Base-by-base conservation (phyloP, 2,888 invertebrate species). In the Aphodius sticticus region DNA sequence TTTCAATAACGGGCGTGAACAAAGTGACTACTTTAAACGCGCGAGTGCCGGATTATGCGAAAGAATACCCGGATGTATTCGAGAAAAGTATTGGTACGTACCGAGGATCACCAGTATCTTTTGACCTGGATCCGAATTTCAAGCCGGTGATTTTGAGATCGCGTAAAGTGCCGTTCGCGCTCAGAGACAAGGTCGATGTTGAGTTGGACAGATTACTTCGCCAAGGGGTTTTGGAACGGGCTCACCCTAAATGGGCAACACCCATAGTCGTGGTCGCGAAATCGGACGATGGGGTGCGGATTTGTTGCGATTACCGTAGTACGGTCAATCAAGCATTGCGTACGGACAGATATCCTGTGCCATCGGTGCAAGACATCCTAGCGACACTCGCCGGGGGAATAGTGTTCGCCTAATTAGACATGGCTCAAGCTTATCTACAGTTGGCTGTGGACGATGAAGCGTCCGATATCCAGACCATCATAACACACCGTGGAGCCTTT, bases 371-470 rank as follows among this genome's bases (percentile, higher is more conserved):
- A 15, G 37, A 37, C 15, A 37, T 76, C 3, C 38, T 76, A 15
- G 83, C 84, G n/a, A 79, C 74, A 0, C 36, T 86, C 36, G 79
- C 80, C 77, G 86, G 84, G 69, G 86, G 87, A 15, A 83, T 80
- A 53, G 78, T 83, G 36, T 89, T 88, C 82, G 83, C 86, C 4
- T 87, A 87, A 81, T 82, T 89, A 7, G 88, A 89, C 81, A 82
- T 88, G 14, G 81, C 83, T 4, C 85, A 88, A 76, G 87, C 87
- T 6, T 89, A 87, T 82, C 85, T 72, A 26, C 87, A 89, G 82
- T 77, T 86, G n/a, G 70, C 77, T 9, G 82, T 87, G 6, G 86
- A 86, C 78, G 83, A 87, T 26, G 82, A 85, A 79, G 84, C 87
- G 5, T 84, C 86, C 37, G 81, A 84, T 36, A 81, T 84, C 6